A percentile compares a stretch with the other conserved stretches of the same genome.
These are phyloP conservation scores for Thaumatotibia leucotreta DNA, from an alignment of 1,140 invertebrate genomes.

Conservation along the genomic window DNA sequence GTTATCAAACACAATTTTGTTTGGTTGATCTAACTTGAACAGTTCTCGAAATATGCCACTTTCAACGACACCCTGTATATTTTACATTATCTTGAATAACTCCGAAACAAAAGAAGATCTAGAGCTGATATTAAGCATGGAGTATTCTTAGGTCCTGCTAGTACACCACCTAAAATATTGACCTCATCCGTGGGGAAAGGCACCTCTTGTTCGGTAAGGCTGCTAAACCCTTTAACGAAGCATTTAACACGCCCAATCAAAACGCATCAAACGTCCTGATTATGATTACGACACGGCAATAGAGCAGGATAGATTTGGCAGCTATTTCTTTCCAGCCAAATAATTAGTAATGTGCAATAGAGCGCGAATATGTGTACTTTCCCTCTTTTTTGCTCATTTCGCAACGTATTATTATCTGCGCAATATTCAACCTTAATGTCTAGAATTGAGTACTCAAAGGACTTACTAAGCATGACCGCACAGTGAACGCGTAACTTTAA, in stretches of 20 bases:
- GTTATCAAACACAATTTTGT: no score
- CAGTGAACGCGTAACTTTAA: not conserved
- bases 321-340: not conserved
- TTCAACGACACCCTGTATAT: no score
- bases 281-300: not conserved
- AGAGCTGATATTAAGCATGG: no score
- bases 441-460: not conserved
- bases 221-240: not conserved
- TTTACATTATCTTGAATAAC: no score
- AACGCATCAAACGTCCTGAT: not conserved
- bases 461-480: not conserved
- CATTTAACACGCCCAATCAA: not conserved
- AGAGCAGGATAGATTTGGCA: not conserved
- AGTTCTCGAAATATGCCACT: no score
- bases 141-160: no score
- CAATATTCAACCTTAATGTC: not conserved
- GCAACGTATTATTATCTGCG: not conserved
- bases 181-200: no score
- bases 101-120: no score
- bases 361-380: slow-evolving; percentile 5
- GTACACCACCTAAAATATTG: no score
- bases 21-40: no score
- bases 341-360: slow-evolving; percentile 10
- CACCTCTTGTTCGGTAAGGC: no score
- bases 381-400: not conserved